phyloP scores from a whole-genome alignment of 2,888 invertebrate species.

The Anticlea derivata region DNA sequence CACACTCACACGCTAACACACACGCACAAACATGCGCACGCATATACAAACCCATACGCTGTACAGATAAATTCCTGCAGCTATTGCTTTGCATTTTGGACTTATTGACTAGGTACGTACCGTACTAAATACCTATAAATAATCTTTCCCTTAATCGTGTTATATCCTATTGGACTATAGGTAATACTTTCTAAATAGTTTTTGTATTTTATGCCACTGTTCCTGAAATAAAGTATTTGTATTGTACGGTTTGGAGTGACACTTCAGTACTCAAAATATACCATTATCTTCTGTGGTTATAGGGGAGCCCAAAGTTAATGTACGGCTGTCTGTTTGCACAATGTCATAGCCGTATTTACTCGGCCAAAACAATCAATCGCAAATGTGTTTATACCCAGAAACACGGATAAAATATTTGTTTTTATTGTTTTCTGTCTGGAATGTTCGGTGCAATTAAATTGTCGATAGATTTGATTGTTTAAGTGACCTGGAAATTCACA shows the following conservation, averaged over 20 bases:
- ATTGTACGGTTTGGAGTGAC: background rate
- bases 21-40: no score
- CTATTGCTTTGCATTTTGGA: no score
- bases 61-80: no score
- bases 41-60: no score
- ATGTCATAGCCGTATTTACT: conserved; percentile 46
- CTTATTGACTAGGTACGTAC: no score
- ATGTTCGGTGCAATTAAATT: conserved; percentile 22
- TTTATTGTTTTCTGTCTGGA: conserved; percentile 29
- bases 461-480: conserved; percentile 3
- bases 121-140: no score
- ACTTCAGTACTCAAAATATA: background rate
- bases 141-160: no score
- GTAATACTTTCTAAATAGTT: no score
- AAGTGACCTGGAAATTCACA: conserved; percentile 3
- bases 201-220: no score
- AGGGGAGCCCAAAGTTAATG: conserved; percentile 41
- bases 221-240: no score
- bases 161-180: no score
- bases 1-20: no score
- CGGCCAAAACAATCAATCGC: conserved; percentile 42
- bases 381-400: conserved; percentile 48
- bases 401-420: conserved; percentile 38
- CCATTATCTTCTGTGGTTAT: conserved; percentile 8
- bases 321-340: conserved; percentile 43